Evolutionary conservation across 2,113 vertebrate genomes (phyloP).

Genomic region (Plestiodon gilberti): DNA sequence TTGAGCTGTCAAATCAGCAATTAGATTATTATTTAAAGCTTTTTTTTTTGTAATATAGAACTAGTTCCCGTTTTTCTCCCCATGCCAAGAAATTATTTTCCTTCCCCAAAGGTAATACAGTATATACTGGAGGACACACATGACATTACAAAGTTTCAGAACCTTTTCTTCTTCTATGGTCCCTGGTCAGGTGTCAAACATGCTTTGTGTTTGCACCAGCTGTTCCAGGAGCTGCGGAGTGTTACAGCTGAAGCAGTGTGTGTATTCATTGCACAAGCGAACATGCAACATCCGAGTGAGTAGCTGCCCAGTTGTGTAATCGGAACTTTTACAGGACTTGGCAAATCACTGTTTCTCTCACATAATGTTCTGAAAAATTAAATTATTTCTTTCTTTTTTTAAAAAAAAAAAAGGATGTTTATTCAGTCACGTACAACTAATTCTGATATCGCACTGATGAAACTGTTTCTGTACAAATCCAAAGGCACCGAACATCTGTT

Average conservation of each 20-base stretch:
- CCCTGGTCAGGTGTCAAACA: background rate
- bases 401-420: slow-evolving; percentile 1
- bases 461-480: slow-evolving; percentile 43
- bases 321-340: too few species aligned
- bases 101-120: too few species aligned
- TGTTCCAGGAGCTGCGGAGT: background rate
- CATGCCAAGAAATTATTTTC: background rate
- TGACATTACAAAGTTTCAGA: background rate
- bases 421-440: slow-evolving; percentile 40
- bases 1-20: too few species aligned
- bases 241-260: background rate
- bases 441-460: slow-evolving; percentile 25
- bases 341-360: background rate
- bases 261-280: background rate
- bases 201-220: background rate
- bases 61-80: too few species aligned
- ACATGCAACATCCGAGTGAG: background rate
- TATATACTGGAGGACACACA: background rate
- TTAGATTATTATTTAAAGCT: too few species aligned
- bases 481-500: slow-evolving; percentile 41
- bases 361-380: slow-evolving; percentile 38
- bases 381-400: slow-evolving; percentile 22
- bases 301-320: background rate
- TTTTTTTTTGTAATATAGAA: too few species aligned
- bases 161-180: background rate